Evolutionary conservation across 2,888 invertebrate species (phyloP), one percentile per base, ranked within the genome.

Genomic region (Venusia cambrica): DNA sequence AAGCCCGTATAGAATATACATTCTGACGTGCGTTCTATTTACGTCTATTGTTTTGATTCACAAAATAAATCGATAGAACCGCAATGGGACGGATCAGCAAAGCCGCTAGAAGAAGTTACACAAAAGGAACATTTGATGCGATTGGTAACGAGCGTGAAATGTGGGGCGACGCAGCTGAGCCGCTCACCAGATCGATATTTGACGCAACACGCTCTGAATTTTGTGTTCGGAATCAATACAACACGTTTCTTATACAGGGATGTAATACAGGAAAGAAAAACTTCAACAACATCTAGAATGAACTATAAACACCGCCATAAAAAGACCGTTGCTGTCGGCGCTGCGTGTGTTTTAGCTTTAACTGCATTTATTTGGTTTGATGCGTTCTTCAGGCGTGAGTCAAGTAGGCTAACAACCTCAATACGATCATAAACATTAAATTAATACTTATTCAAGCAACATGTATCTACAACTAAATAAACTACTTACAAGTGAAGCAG

Each of bases 171-270:
- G 70, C 67, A 71, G 69, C 70, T 73, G 70, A 77, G 66, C 70
- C 74, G 65, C 62, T 73, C 73, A 62, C 67, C 60, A 73, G 76
- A 83, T 83, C 80, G 79, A 84, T 84, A 80, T 74, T 68, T 71
- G 74, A 80, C 75, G 71, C 68, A 66, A 57, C 73, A 73, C 69
- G 73, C 73, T 78, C 77, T 73, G 64, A 73, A 76, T 74, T 68
- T 62, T 64, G 73, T 70, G 68, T 63, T 73, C 72, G 70, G 67
- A 66, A 73, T 72, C 65, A 64, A 69, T 55, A 60, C 54, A 57
- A 53, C 54, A 51, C 50, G 54, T 62, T 61, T 51, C 47, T 48
- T 35, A 45, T 46, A 57, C n/a, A n/a, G n/a, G n/a, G n/a, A n/a
- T n/a, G n/a, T n/a, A n/a, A n/a, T n/a, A 61, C 60, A 53, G 53